Conservation (phyloP, 2,113 vertebrate species). For the Archocentrus centrarchus region DNA sequence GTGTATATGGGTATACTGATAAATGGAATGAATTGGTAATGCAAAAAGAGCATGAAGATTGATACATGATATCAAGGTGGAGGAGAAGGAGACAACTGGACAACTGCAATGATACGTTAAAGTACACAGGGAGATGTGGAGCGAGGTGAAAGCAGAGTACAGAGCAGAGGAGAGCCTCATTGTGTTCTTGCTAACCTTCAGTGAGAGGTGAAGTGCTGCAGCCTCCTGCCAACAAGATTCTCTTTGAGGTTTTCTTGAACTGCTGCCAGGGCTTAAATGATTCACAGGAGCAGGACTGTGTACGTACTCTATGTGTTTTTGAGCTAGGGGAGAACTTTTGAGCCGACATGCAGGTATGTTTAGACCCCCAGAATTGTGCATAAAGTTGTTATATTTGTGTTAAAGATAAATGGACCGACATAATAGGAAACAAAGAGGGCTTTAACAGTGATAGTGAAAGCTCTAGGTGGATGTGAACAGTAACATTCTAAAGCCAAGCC, state of each 20-base stretch:
- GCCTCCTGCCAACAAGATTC: conserved; percentile 74
- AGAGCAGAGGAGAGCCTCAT: conserved; percentile 61
- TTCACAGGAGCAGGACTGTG: conserved; percentile 67
- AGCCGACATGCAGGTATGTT: not conserved
- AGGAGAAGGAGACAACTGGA: not conserved
- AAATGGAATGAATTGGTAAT: not conserved
- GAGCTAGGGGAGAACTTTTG: conserved; percentile 9
- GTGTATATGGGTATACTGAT: not conserved
- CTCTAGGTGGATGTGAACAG: conserved; percentile 2
- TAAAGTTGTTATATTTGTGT: not conserved
- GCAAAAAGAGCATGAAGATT: not conserved
- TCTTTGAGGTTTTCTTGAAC: conserved; percentile 77
- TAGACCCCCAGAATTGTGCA: not conserved
- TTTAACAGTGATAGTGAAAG: conserved; percentile 1
- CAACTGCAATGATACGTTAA: not conserved
- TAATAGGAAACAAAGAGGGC: not conserved
- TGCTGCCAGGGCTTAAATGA: conserved; percentile 76
- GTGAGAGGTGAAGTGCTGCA: conserved; percentile 72
- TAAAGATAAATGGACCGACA: not conserved
- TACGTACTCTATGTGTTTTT: conserved; percentile 29
- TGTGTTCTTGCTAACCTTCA: conserved; percentile 68
- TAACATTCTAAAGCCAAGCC: conserved; percentile 1
- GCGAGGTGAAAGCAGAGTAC: conserved; percentile 39
- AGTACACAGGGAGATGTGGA: not conserved
- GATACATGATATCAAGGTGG: conserved; percentile 1